Evolutionary conservation across 2,888 invertebrate genomes (phyloP), one percentile per base, ranked within the genome.

Genomic region (Archips xylosteana): DNA sequence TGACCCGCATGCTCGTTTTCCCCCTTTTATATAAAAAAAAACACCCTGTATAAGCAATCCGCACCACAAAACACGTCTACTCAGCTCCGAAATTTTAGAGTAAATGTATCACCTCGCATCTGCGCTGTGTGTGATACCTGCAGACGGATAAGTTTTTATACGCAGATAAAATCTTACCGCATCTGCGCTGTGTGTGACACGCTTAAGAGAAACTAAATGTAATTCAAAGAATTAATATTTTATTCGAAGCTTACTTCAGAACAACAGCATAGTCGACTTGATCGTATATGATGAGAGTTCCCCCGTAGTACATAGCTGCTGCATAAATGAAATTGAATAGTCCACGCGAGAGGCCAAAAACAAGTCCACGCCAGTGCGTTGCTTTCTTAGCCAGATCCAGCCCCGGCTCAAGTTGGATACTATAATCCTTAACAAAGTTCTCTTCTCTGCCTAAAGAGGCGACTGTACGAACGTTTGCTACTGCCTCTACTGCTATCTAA

Each of bases 391-490:
- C 96, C 71, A 93, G 89, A 0, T 86, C 81, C 68, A 97, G 94
- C 0, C 97, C 96, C 0, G 96, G 96, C 39, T 86, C 77, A 9
- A 98, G 88, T 75, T 96, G 95, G 0, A 87, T 87, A 2, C 95
- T 94, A 83, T 97, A 98, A 70, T 95, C 95, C 0, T 89, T 79
- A 54, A 96, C 95, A 87, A 97, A 97, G 42, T 95, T 95, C 32
- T 95, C 93, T 87, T 98, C 97, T 47, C 96, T 93, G 1, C 97
- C 96, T 32, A 97, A 87, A 0, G 97, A 96, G 0, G 96, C 96
- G 0, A 97, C 97, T 0, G 98, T 98, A 57, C 97, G 95, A 8
- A 97, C 96, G 81, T 97, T 97, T 6, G 96, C 95, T 1, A 97
- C 96, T 2, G 96, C 97, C 88, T 97, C 97, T 13, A 97, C 96